Conservation (phyloP, 2,888 invertebrate genomes). For the Drosophila niveifrons region DNA sequence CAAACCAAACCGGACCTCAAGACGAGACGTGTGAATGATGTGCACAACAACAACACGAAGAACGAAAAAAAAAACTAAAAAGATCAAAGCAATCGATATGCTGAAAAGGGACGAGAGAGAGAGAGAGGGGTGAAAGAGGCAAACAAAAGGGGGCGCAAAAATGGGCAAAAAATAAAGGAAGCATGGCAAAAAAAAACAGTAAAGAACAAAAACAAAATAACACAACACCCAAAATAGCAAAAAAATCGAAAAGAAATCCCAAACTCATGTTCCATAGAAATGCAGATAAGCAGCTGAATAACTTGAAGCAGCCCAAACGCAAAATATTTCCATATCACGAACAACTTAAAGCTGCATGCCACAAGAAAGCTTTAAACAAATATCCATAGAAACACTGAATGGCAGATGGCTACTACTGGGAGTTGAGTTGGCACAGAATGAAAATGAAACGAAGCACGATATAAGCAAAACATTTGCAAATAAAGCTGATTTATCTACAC, state of each 20-base stretch:
- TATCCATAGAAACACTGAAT: neutral
- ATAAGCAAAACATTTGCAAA: too few species aligned
- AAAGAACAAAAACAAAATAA: neutral
- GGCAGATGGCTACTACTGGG: too few species aligned
- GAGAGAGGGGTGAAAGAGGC: neutral
- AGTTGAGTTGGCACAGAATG: too few species aligned
- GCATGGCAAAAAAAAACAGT: neutral
- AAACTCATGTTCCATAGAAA: conserved; percentile 19
- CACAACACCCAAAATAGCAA: neutral
- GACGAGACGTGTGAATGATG: conserved; percentile 25
- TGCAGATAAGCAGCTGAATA: conserved; percentile 27
- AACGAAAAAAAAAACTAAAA: conserved; percentile 3
- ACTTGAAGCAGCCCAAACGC: conserved; percentile 1
- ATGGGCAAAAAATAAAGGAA: neutral
- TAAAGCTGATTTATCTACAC: too few species aligned
- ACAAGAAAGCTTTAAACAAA: neutral
- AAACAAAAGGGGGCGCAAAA: conserved; percentile 1
- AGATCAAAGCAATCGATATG: conserved; percentile 40
- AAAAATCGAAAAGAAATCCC: conserved; percentile 20
- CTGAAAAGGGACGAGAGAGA: neutral
- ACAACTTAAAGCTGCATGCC: neutral
- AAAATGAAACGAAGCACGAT: too few species aligned
- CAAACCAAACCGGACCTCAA: conserved; percentile 7
- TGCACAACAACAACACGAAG: neutral
- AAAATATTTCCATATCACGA: conserved; percentile 4